A percentile compares a stretch with the other conserved stretches of the same genome.
phyloP scores from a whole-genome alignment of 2,113 vertebrate species.

The Promerops cafer region DNA sequence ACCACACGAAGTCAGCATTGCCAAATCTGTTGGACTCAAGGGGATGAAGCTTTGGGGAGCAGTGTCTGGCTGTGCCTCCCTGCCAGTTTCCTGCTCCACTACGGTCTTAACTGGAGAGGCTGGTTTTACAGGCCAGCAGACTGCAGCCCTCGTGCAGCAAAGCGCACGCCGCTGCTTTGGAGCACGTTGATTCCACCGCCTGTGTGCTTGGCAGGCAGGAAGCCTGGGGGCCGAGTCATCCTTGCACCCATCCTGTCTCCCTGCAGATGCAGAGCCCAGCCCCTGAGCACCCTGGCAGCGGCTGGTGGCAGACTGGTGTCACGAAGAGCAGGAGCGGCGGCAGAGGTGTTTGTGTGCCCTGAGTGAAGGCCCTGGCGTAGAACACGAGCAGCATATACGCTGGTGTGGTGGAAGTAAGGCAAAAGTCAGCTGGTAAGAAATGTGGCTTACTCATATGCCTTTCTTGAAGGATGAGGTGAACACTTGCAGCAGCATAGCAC shows the following conservation, averaged over 20 bases:
- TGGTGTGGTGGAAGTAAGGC: neutral
- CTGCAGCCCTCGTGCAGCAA: neutral
- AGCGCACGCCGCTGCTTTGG: neutral
- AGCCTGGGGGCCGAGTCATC: neutral
- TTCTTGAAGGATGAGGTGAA: neutral
- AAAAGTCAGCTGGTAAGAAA: neutral
- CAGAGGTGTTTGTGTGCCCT: neutral
- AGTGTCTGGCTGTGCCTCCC: neutral
- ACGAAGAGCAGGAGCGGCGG: rapidly evolving
- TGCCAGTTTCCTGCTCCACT: neutral
- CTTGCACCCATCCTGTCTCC: rapidly evolving
- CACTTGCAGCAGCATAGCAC: neutral
- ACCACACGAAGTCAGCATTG: neutral
- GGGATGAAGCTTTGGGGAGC: neutral
- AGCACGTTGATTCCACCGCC: neutral
- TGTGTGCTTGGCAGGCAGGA: neutral
- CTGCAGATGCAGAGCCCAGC: neutral
- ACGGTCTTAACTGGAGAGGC: neutral
- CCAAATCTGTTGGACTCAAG: neutral
- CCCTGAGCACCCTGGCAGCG: neutral
- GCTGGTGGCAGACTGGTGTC: neutral
- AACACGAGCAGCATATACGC: neutral
- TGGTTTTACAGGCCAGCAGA: neutral
- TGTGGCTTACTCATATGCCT: neutral
- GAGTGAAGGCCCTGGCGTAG: neutral